Base-by-base conservation (phyloP, 2,888 invertebrate genomes). In the Xylota segnis region DNA sequence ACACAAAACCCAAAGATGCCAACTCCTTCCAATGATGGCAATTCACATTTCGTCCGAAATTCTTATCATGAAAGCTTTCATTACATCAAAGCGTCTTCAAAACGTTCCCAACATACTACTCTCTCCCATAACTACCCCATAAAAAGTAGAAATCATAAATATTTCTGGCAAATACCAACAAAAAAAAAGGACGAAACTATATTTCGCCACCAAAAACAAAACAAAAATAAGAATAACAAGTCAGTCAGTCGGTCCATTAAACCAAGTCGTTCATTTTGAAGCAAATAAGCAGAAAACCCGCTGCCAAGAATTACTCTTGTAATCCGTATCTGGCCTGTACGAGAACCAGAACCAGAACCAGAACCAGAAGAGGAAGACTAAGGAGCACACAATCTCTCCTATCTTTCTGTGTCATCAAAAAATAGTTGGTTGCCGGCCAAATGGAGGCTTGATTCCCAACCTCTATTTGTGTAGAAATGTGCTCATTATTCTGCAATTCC, bases 221-320 rank as follows among this genome's bases (percentile, higher is more conserved):
- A 66, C 70, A 82, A 76, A 76, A 82, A 72, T 47, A 71, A 34
- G 43, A 86, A 86, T 86, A 86, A 86, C 82, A 86, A 86, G 76
- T 86, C 82, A 86, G 86, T 86, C 86, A 82, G 82, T 77, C 82
- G 86, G 86, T 86, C 86, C 86, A 86, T 86, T 86, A 86, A 86
- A 70, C 82, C 47, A 56, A 82, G 86, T 81, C 74, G 71, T 87
- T 88, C 79, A 87, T 87, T 90, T 89, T 89, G 88, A 74, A 88
- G 88, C 89, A 90, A 90, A 89, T 90, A 90, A 90, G 90, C 90
- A 90, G 90, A 90, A 90, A 90, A 90, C 90, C 88, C 88, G 87
- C 89, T 91, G 90, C 90, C 90, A 90, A 90, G 89, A 91, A 90
- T 82, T 82, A 82, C 82, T 82, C 72, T 63, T 77, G 82, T 86